Percentiles rank a stretch among this genome's conserved stretches.
These are phyloP conservation scores for Brachionichthys hirsutus DNA, from an alignment of 2,113 vertebrate species.

Conservation along the genomic window DNA sequence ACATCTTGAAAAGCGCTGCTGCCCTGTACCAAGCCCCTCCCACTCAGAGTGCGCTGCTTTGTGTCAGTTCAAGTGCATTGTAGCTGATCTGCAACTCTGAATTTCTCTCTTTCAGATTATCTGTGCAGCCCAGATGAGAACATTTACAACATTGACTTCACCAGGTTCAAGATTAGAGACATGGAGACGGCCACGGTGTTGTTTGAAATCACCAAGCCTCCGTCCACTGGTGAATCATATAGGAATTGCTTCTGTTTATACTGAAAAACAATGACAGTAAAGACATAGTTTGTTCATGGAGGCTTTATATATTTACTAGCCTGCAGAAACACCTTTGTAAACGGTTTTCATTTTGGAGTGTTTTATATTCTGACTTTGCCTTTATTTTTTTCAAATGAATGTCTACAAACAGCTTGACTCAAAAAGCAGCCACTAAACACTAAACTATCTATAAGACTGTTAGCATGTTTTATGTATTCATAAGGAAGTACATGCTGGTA, in stretches of 20 bases:
- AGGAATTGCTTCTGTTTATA: neutral
- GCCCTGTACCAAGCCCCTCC: too few relatives aligned
- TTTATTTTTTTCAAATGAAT: neutral
- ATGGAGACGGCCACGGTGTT: conserved; percentile 95
- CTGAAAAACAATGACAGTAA: neutral
- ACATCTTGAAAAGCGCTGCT: too few relatives aligned
- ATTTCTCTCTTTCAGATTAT: conserved; percentile 81
- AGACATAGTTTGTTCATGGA: neutral
- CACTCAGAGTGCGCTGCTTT: too few relatives aligned
- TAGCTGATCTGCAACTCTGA: neutral
- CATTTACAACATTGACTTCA: conserved; percentile 95
- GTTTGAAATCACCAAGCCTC: conserved; percentile 98
- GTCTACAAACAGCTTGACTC: neutral
- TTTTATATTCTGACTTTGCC: too few relatives aligned
- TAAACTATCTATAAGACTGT: neutral
- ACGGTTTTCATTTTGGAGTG: too few relatives aligned
- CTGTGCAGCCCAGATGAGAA: conserved; percentile 93
- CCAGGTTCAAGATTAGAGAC: conserved; percentile 97
- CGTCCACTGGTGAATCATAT: conserved; percentile 78
- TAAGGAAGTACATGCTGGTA: neutral
- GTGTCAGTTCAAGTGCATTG: too few relatives aligned
- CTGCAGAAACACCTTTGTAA: too few relatives aligned
- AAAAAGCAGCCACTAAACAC: neutral
- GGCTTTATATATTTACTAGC: too few relatives aligned
- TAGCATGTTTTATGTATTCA: neutral